phyloP scores from a whole-genome alignment of 1,140 invertebrate genomes.

The Sitobion miscanthi region DNA sequence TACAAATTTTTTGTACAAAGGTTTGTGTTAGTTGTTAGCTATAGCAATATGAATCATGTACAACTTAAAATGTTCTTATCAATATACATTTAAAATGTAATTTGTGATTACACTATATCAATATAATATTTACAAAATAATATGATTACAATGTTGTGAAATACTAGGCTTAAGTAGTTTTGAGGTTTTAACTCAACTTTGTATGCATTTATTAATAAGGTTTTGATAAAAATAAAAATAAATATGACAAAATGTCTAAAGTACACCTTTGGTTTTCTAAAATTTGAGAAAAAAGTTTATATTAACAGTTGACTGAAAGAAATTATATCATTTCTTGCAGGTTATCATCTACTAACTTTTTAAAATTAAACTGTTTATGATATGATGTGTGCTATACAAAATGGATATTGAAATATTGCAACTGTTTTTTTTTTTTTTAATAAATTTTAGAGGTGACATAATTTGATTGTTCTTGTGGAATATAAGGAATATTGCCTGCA shows the following conservation, averaged over 20 bases:
- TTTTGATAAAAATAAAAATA: neutral
- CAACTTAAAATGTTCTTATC: neutral
- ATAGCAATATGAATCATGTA: neutral
- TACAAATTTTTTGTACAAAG: neutral
- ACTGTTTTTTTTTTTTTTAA: neutral
- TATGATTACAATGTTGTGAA: neutral
- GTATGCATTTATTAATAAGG: neutral
- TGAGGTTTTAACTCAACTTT: neutral
- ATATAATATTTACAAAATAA: neutral
- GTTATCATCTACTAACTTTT: neutral
- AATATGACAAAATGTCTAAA: neutral
- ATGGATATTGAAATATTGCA: neutral
- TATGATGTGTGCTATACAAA: neutral
- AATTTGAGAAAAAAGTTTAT: neutral
- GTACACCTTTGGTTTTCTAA: neutral
- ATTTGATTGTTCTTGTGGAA: neutral
- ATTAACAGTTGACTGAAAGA: neutral
- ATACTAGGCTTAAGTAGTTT: conserved; percentile 4
- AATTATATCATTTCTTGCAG: neutral
- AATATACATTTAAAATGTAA: neutral
- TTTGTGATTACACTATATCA: neutral
- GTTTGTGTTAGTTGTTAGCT: neutral
- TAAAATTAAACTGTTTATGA: neutral
- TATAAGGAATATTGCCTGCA: conserved; percentile 62
- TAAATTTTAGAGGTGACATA: neutral